phyloP scores from a whole-genome alignment of 2,113 vertebrate species.

The Gymnocephalus cernua region DNA sequence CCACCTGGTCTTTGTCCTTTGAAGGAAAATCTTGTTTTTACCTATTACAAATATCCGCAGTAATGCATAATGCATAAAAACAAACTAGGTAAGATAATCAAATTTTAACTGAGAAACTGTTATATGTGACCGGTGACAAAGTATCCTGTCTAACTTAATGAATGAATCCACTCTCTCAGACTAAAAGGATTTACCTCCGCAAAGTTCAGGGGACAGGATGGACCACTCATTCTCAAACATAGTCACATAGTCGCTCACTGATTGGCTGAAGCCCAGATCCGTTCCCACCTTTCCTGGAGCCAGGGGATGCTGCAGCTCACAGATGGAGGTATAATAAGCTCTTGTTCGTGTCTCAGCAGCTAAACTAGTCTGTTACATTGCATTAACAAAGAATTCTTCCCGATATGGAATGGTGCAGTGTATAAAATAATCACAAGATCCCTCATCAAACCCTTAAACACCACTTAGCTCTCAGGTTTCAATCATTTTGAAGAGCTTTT shows the following conservation, averaged over 20 bases:
- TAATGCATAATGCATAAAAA: slow-evolving; percentile 58
- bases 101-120: slow-evolving; percentile 49
- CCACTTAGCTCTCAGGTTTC: slow-evolving; percentile 47
- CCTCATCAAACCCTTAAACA: slow-evolving; percentile 64
- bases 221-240: slow-evolving; percentile 51
- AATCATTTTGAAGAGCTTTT: slow-evolving; percentile 67
- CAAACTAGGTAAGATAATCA: slow-evolving; percentile 26
- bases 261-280: slow-evolving; percentile 57
- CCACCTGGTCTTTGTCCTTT: slow-evolving; percentile 50
- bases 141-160: slow-evolving; percentile 43
- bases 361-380: slow-evolving; percentile 79
- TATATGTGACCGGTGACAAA: slow-evolving; percentile 46
- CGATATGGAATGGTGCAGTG: slow-evolving; percentile 82
- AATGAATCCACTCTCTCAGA: slow-evolving; percentile 47
- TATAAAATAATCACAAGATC: slow-evolving; percentile 80
- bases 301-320: slow-evolving; percentile 67
- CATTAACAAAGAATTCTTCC: slow-evolving; percentile 72
- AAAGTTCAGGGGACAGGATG: slow-evolving; percentile 53
- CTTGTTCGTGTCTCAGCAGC: slow-evolving; percentile 78
- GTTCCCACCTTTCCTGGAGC: slow-evolving; percentile 65
- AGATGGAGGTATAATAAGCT: slow-evolving; percentile 69
- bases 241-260: slow-evolving; percentile 57
- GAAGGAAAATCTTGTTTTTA: slow-evolving; percentile 29
- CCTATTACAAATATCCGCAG: slow-evolving; percentile 31
- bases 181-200: slow-evolving; percentile 47